These are phyloP conservation scores for Tridacna gigas DNA, from an alignment of 2,888 invertebrate genomes.

Conservation along the genomic window DNA sequence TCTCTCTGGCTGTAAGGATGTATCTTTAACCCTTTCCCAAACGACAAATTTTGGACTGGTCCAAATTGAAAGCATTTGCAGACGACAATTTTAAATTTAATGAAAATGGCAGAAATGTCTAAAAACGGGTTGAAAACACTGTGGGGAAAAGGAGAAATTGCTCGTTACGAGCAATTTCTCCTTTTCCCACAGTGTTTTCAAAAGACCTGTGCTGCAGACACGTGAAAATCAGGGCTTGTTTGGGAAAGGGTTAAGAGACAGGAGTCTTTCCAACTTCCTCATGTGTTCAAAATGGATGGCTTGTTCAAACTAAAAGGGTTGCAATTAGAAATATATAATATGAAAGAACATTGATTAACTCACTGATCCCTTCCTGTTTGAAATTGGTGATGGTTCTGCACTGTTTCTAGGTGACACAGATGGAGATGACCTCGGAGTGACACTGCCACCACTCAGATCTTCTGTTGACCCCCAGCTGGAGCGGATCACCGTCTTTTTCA, in stretches of 20 bases:
- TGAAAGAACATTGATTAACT: background rate
- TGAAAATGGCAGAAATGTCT: too few relatives aligned
- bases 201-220: background rate
- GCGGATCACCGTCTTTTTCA: constrained; percentile 67
- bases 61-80: too few relatives aligned
- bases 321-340: too few relatives aligned
- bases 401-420: constrained; percentile 69
- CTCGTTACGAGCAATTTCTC: constrained; percentile 5
- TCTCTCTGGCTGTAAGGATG: too few relatives aligned
- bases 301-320: too few relatives aligned
- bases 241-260: too few relatives aligned
- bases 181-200: constrained; percentile 6
- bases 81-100: too few relatives aligned
- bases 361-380: constrained; percentile 61
- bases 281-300: too few relatives aligned
- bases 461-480: constrained; percentile 73
- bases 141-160: constrained; percentile 4
- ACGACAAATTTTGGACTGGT: too few relatives aligned
- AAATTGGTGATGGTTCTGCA: constrained; percentile 67
- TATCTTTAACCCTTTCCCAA: too few relatives aligned
- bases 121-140: constrained; percentile 3
- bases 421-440: constrained; percentile 54
- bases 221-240: too few relatives aligned
- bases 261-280: too few relatives aligned
- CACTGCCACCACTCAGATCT: constrained; percentile 55